Percentiles rank a stretch among this genome's conserved stretches.
Evolutionary conservation across 2,888 invertebrate species (phyloP).

Genomic region (Lottia scabra): DNA sequence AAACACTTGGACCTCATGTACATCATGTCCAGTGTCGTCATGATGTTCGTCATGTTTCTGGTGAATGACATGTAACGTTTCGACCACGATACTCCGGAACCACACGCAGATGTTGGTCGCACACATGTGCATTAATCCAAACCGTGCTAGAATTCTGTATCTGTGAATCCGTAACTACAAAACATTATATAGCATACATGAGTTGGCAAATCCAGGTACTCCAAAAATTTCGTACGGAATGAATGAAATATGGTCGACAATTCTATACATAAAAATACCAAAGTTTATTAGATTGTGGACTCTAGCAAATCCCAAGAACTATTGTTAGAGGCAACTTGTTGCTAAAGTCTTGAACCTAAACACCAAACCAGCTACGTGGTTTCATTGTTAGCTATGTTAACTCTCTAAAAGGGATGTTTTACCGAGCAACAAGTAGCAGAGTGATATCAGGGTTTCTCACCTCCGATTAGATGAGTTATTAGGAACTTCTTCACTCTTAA

Average conservation of each 20-base stretch:
- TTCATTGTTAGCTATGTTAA: not conserved
- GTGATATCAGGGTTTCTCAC: slow-evolving; percentile 73
- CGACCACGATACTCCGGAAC: slow-evolving; percentile 93
- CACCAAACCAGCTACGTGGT: too few species aligned
- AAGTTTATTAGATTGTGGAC: too few species aligned
- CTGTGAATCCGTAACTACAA: slow-evolving; percentile 81
- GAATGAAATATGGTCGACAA: too few species aligned
- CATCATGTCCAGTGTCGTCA: not conserved
- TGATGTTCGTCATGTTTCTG: not conserved
- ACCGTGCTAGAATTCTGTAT: slow-evolving; percentile 94
- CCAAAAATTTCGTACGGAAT: too few species aligned
- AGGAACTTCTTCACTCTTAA: too few species aligned
- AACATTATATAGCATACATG: not conserved
- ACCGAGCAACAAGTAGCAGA: too few species aligned
- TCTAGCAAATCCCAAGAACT: too few species aligned
- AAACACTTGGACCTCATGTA: not conserved
- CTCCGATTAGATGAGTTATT: slow-evolving; percentile 96
- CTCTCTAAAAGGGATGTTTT: not conserved
- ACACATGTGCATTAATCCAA: slow-evolving; percentile 97
- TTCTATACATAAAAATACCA: too few species aligned
- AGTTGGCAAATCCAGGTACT: not conserved
- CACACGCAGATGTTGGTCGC: slow-evolving; percentile 98
- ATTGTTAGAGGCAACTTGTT: too few species aligned
- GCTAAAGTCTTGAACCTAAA: too few species aligned
- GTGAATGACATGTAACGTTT: slow-evolving; percentile 91